Conservation (phyloP, 2,888 invertebrate genomes). For the Chalcis sispes region DNA sequence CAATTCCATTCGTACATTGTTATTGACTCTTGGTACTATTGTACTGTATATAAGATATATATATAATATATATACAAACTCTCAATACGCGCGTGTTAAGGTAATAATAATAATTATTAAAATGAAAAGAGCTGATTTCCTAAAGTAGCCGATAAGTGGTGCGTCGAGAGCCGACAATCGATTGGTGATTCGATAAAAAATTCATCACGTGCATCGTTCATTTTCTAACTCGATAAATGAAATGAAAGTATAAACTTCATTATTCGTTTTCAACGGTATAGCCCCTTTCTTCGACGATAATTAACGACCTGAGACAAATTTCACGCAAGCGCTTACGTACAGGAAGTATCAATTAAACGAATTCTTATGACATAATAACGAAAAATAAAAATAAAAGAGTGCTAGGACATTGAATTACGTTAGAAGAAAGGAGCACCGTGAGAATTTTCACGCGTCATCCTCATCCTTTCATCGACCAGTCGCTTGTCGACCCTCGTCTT, state of each 20-base stretch:
- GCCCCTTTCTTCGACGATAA: slow-evolving; percentile 33
- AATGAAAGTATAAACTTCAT: slow-evolving; percentile 36
- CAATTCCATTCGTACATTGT: slow-evolving; percentile 38
- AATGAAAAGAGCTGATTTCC: slow-evolving; percentile 30
- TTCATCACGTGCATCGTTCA: slow-evolving; percentile 3
- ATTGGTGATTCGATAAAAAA: slow-evolving; percentile 1
- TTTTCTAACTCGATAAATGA: slow-evolving; percentile 29
- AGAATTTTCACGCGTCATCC: background rate
- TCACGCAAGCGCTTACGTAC: background rate
- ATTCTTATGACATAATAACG: background rate
- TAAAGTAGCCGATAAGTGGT: slow-evolving; percentile 40
- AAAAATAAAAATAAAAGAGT: no score
- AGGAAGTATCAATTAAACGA: background rate
- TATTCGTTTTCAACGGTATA: background rate
- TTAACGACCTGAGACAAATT: background rate
- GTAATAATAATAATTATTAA: slow-evolving; percentile 10
- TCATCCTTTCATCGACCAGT: background rate
- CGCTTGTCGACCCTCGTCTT: slow-evolving; percentile 22
- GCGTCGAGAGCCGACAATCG: slow-evolving; percentile 14
- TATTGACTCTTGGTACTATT: slow-evolving; percentile 46
- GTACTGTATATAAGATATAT: slow-evolving; percentile 43
- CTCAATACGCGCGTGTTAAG: slow-evolving; percentile 36
- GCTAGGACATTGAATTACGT: no score
- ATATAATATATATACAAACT: slow-evolving; percentile 36
- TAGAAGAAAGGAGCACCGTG: background rate